Evolutionary conservation across 2,113 vertebrate species (phyloP), one percentile per base, ranked within the genome.

Genomic region (Oxyruncus cristatus): DNA sequence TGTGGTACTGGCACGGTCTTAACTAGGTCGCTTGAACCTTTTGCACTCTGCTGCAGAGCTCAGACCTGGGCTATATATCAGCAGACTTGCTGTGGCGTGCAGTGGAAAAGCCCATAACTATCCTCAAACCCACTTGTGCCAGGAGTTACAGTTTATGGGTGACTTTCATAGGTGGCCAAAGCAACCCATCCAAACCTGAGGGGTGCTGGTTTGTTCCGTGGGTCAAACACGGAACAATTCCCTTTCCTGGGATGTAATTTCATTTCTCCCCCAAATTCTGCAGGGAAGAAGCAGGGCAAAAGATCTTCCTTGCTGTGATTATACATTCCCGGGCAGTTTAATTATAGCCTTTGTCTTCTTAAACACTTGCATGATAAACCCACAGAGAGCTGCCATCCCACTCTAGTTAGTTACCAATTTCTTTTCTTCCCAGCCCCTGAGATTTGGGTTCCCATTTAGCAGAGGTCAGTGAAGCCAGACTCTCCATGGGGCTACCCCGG

Each of bases 271-370:
- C 41, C 88, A 94, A 81, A 92, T 81, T 96, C 95, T 92, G 49
- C 73, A 78, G 83, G 83, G 95, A 96, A 75, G 44, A 23, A 93
- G 59, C 30, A 30, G 66, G 73, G 75, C 70, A 55, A 87, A 94
- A 93, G 66, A 41, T 73, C 70, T 93, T 84, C 68, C 73, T 96
- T 85, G 50, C 75, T 88, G 52, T 81, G 91, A 95, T 96, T 93
- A 94, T 71, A 91, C 62, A 68, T 95, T 96, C 77, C 56, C 18
- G 55, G 91, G 86, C 91, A 92, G 76, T 92, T 91, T 96, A 96
- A 96, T 96, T 96, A 92, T 72, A 94, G 87, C 70, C 86, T 93
- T 75, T 79, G 68, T 90, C 86, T 95, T 42, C 86, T 96, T 91
- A 94, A 94, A 81, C 44, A 61, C 92, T 93, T 53, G 56, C 7